phyloP scores from a whole-genome alignment of 2,888 invertebrate species.

The Drosophila maculinotata region DNA sequence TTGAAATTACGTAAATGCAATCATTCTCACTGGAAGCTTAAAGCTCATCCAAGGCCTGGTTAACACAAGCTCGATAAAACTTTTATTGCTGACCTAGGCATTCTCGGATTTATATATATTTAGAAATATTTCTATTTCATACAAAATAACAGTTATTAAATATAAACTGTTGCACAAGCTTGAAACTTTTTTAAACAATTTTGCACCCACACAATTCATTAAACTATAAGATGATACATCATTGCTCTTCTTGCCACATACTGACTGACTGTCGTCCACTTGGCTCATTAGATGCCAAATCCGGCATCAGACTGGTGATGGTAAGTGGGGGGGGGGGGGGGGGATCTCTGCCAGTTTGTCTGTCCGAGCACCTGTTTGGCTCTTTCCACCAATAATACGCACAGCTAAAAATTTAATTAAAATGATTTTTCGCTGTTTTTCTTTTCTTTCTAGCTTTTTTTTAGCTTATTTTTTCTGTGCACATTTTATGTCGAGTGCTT shows the following conservation, averaged over 20 bases:
- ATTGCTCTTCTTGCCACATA: constrained; percentile 10
- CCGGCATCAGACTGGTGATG: constrained; percentile 1
- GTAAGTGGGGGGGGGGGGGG: background rate
- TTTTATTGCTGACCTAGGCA: too few species aligned
- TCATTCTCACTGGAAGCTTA: too few species aligned
- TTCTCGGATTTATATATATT: too few species aligned
- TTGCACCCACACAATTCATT: background rate
- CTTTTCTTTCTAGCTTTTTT: background rate
- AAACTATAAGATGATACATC: constrained; percentile 2
- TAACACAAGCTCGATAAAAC: too few species aligned
- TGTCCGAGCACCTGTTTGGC: constrained; percentile 53
- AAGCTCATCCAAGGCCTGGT: too few species aligned
- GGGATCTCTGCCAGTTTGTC: constrained; percentile 23
- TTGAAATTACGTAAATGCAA: too few species aligned
- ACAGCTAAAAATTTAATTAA: constrained; percentile 64
- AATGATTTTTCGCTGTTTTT: constrained; percentile 43
- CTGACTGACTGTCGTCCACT: background rate
- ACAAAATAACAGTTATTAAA: too few species aligned
- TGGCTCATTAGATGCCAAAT: constrained; percentile 25
- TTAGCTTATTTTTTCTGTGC: constrained; percentile 3
- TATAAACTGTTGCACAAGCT: too few species aligned
- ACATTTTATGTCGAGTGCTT: constrained; percentile 12
- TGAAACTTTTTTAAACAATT: background rate
- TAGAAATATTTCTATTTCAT: too few species aligned
- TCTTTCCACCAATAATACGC: constrained; percentile 43